These are phyloP conservation scores for Poecile atricapillus DNA, from an alignment of 2,113 vertebrate species.

Conservation along the genomic window DNA sequence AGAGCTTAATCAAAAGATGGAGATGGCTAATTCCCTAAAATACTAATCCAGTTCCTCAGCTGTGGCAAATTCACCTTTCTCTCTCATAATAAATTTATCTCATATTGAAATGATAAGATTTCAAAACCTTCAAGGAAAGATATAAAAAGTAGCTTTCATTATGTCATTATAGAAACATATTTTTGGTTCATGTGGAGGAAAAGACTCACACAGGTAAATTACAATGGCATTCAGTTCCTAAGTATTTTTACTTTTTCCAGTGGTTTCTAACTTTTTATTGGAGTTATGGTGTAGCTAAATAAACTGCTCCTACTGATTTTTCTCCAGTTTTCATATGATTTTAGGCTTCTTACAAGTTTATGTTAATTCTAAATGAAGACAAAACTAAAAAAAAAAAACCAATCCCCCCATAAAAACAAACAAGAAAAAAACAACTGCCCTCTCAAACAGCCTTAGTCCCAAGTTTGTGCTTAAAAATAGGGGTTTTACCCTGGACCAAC, in stretches of 20 bases:
- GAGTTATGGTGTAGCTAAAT: neutral
- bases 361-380: neutral
- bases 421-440: rapidly evolving
- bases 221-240: neutral
- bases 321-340: neutral
- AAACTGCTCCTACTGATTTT: neutral
- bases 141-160: neutral
- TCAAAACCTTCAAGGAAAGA: neutral
- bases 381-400: neutral
- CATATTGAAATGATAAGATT: neutral
- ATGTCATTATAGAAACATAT: neutral
- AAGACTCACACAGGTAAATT: neutral
- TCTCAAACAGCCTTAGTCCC: neutral
- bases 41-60: neutral
- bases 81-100: neutral
- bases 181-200: neutral
- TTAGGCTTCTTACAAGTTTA: neutral
- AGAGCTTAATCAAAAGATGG: neutral
- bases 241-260: neutral
- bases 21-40: neutral
- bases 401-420: too few species aligned
- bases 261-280: neutral
- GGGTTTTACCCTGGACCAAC: neutral
- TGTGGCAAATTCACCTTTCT: neutral
- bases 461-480: neutral